Base-by-base conservation (phyloP, 2,888 invertebrate species). In the Pterostichus niger region DNA sequence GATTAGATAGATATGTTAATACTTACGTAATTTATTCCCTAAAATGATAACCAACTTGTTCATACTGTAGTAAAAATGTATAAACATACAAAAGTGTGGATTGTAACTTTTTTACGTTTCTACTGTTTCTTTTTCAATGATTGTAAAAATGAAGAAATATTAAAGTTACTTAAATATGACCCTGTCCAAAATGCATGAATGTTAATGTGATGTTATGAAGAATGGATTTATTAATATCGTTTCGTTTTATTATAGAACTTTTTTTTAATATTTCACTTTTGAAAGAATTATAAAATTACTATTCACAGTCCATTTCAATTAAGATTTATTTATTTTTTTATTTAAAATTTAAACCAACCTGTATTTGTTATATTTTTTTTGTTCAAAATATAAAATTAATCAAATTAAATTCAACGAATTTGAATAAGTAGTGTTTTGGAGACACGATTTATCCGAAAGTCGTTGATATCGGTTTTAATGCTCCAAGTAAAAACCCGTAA, bases 1-100 rank as follows among this genome's bases (percentile, higher is more conserved):
- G 31, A 56, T 56, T 56, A 59, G 17, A 56, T 56, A 56, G 31
- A 64, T 64, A 64, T 64, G 64, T 64, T 31, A 59, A 59, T 59
- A 59, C 24, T 17, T 31, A 59, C 6, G 31, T 61, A 61, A 61
- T 59, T 59, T 31, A 31, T 61, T 35, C 64, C 13, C 13, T 64
- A 31, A n/a, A 33, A 35, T 64, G 64, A 64, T 64, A 64, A 64
- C 64, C 64, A 64, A 64, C 6, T 33, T 7, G 13, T 35, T 31
- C 13, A n/a, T 31, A 49, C 13, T 49, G 49, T 13, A 49, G 59
- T 59, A 59, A 59, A 49, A 64, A 64, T 64, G 64, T 64, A 64
- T 64, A 59, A 59, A 59, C 17, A 59, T 59, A 64, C 35, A 64
- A 64, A 64, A 64, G 13, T 64, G 35, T 64, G 31, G 11, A 64